phyloP scores from a whole-genome alignment of 2,888 invertebrate genomes.

The Myathropa florea region DNA sequence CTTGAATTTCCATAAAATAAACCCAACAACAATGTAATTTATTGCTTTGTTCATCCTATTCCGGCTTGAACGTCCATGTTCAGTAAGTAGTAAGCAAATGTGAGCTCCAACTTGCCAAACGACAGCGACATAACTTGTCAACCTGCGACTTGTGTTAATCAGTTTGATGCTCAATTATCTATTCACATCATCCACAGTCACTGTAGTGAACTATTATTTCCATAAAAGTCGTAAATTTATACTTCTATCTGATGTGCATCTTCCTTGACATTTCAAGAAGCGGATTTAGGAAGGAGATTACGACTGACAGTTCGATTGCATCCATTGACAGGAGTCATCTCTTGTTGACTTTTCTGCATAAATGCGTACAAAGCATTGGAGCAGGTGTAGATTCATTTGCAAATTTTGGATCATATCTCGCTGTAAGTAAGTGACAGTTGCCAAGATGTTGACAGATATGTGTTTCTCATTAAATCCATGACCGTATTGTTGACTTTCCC shows the following conservation, averaged over 20 bases:
- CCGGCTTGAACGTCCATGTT: neutral
- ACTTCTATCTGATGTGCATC: constrained; percentile 4
- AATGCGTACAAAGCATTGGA: too few species aligned
- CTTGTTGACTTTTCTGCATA: too few species aligned
- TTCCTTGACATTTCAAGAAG: constrained; percentile 25
- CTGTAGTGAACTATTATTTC: neutral
- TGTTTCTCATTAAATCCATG: neutral
- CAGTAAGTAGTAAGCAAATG: neutral
- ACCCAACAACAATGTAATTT: neutral
- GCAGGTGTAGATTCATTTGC: too few species aligned
- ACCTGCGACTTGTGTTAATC: neutral
- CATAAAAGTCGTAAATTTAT: constrained; percentile 35
- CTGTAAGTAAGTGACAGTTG: neutral
- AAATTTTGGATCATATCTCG: neutral
- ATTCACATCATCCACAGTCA: neutral
- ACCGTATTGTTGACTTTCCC: neutral
- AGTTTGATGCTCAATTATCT: neutral
- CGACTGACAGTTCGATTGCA: constrained; percentile 1
- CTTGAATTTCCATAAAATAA: neutral
- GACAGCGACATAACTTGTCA: neutral
- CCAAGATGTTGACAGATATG: neutral
- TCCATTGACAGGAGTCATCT: neutral
- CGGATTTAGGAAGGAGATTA: neutral
- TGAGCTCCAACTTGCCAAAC: too few species aligned
- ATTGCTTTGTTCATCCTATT: neutral